Conservation (phyloP, 2,888 invertebrate species). For the Apamea anceps region DNA sequence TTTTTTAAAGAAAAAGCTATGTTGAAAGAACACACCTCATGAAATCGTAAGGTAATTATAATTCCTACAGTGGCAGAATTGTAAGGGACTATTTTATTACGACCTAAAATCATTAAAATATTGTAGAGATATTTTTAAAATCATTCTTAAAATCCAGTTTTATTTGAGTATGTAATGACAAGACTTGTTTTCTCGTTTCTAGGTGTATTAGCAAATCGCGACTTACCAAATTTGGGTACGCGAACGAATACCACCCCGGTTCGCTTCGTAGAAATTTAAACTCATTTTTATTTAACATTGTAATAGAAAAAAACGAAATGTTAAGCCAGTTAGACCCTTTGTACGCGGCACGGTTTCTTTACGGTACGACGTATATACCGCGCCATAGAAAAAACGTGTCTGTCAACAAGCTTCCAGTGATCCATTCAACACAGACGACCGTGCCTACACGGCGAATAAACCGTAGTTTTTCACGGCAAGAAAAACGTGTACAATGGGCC, state of each 20-base stretch:
- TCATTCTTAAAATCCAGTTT: slow-evolving; percentile 44
- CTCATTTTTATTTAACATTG: slow-evolving; percentile 62
- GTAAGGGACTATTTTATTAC: slow-evolving; percentile 34
- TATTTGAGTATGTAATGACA: slow-evolving; percentile 53
- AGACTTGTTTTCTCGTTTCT: slow-evolving; percentile 71
- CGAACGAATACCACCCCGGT: slow-evolving; percentile 62
- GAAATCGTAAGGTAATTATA: slow-evolving; percentile 26
- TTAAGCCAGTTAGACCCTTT: slow-evolving; percentile 56
- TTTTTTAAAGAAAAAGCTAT: slow-evolving; percentile 26
- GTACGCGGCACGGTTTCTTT: neutral
- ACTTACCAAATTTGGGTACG: slow-evolving; percentile 61
- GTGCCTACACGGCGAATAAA: neutral
- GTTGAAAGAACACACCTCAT: slow-evolving; percentile 22
- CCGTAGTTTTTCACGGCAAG: neutral
- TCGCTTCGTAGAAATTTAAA: slow-evolving; percentile 65
- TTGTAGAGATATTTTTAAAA: slow-evolving; percentile 42
- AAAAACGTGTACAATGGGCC: neutral
- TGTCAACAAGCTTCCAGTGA: neutral
- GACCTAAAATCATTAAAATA: slow-evolving; percentile 43
- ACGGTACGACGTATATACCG: neutral
- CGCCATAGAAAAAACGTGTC: neutral
- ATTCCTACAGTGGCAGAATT: slow-evolving; percentile 27
- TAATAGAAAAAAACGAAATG: slow-evolving; percentile 49
- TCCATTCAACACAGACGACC: neutral
- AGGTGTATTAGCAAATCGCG: slow-evolving; percentile 59